phyloP scores from a whole-genome alignment of 2,888 invertebrate genomes.

The Elegia similella region DNA sequence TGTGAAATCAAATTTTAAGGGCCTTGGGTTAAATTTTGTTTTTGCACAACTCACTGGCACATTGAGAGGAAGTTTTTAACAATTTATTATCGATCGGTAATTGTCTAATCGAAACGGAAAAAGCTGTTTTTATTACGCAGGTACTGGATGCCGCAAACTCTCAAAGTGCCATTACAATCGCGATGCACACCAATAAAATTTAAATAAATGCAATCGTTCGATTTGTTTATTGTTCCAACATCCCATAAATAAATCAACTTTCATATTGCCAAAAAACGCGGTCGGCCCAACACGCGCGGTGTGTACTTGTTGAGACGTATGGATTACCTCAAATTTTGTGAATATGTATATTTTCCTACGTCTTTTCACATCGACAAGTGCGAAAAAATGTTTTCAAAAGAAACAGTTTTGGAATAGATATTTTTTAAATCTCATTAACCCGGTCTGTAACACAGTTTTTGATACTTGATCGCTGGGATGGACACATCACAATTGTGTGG shows the following conservation, averaged over 20 bases:
- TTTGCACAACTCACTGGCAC: slow-evolving; percentile 14
- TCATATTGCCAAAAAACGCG: slow-evolving; percentile 25
- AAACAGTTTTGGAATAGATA: too few relatives aligned
- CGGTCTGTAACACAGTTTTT: too few relatives aligned
- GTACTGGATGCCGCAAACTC: neutral
- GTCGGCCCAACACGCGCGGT: slow-evolving; percentile 21
- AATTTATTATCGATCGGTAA: too few relatives aligned
- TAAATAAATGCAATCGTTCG: slow-evolving; percentile 66
- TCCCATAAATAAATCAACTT: slow-evolving; percentile 47
- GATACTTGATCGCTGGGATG: too few relatives aligned
- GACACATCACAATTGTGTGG: too few relatives aligned
- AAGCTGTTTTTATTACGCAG: too few relatives aligned
- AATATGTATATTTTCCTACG: too few relatives aligned
- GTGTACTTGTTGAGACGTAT: neutral
- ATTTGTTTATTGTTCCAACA: slow-evolving; percentile 51
- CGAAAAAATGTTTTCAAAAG: too few relatives aligned
- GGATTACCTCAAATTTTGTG: too few relatives aligned
- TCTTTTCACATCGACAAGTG: too few relatives aligned
- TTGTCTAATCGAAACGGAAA: too few relatives aligned
- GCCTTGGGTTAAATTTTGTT: slow-evolving; percentile 19
- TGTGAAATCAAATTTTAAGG: neutral
- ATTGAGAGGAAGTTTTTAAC: neutral
- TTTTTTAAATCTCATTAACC: too few relatives aligned
- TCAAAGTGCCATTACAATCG: slow-evolving; percentile 3
- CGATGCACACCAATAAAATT: slow-evolving; percentile 40